A percentile compares a stretch with the other conserved stretches of the same genome.
phyloP scores from a whole-genome alignment of 2,113 vertebrate species.

The Labeo catla region DNA sequence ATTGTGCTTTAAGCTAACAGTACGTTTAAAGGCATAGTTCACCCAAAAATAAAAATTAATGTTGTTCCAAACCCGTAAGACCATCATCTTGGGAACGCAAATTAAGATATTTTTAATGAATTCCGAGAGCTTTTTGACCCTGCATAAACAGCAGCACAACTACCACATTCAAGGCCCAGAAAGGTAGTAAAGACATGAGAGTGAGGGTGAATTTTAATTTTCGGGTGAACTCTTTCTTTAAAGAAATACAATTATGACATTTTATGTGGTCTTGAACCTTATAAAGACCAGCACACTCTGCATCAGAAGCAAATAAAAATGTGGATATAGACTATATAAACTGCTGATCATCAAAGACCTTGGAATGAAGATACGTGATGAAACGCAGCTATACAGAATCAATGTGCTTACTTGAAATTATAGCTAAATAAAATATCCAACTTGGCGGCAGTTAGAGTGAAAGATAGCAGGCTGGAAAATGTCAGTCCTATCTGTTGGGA shows the following conservation, averaged over 20 bases:
- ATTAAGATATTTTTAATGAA: no score
- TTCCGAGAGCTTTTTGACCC: no score
- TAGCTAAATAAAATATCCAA: constrained; percentile 47
- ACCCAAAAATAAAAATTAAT: no score
- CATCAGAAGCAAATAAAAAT: background rate
- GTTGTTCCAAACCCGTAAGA: no score
- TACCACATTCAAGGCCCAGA: no score
- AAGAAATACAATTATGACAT: background rate
- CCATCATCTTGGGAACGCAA: no score
- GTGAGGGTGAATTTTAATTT: no score
- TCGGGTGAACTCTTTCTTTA: background rate
- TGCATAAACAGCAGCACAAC: no score
- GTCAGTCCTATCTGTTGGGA: constrained; percentile 43
- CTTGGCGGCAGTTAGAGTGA: constrained; percentile 31
- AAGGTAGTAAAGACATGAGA: no score
- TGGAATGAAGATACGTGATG: constrained; percentile 11
- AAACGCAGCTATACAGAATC: constrained; percentile 39
- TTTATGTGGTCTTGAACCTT: background rate
- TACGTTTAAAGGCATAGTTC: background rate
- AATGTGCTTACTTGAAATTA: constrained; percentile 49
- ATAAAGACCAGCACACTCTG: background rate
- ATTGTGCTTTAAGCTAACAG: background rate
- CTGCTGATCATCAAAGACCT: constrained; percentile 18
- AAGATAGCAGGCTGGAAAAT: constrained; percentile 44
- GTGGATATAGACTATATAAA: constrained; percentile 13